phyloP scores from a whole-genome alignment of 2,888 invertebrate species.

The Nymphalis polychloros region DNA sequence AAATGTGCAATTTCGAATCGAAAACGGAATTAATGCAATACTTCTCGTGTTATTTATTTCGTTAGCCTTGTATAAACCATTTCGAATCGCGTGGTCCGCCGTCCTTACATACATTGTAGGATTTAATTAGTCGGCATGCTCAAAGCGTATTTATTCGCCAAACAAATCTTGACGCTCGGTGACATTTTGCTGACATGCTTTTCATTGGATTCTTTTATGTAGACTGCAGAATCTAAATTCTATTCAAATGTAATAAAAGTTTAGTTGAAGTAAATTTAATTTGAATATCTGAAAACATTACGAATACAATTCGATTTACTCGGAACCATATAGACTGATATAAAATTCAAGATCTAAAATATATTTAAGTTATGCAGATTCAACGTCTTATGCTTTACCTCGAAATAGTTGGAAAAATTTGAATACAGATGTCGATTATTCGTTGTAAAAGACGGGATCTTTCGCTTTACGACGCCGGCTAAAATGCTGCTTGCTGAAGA shows the following conservation, averaged over 20 bases:
- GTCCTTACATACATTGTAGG: slow-evolving; percentile 61
- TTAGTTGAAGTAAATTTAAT: background rate
- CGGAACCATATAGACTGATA: slow-evolving; percentile 5
- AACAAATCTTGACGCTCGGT: slow-evolving; percentile 9
- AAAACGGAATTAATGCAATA: slow-evolving; percentile 17
- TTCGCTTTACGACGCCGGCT: slow-evolving; percentile 74
- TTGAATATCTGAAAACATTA: slow-evolving; percentile 23
- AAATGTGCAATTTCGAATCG: slow-evolving; percentile 6
- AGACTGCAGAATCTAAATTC: slow-evolving; percentile 41
- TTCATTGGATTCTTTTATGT: slow-evolving; percentile 27
- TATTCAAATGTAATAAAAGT: background rate
- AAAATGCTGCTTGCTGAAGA: slow-evolving; percentile 73
- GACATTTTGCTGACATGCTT: slow-evolving; percentile 23
- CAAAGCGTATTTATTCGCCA: slow-evolving; percentile 47
- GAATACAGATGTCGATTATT: slow-evolving; percentile 75
- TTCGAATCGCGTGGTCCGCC: slow-evolving; percentile 50
- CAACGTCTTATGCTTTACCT: slow-evolving; percentile 51
- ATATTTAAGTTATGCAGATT: slow-evolving; percentile 70
- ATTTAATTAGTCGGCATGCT: slow-evolving; percentile 62
- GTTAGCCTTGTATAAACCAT: slow-evolving; percentile 48
- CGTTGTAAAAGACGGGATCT: slow-evolving; percentile 48
- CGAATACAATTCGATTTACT: slow-evolving; percentile 4
- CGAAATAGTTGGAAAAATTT: slow-evolving; percentile 67
- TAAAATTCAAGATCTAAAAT: slow-evolving; percentile 49
- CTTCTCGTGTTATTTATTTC: slow-evolving; percentile 54